These are phyloP conservation scores for Ammodytes dubius DNA, from an alignment of 2,113 vertebrate species.

Conservation along the genomic window DNA sequence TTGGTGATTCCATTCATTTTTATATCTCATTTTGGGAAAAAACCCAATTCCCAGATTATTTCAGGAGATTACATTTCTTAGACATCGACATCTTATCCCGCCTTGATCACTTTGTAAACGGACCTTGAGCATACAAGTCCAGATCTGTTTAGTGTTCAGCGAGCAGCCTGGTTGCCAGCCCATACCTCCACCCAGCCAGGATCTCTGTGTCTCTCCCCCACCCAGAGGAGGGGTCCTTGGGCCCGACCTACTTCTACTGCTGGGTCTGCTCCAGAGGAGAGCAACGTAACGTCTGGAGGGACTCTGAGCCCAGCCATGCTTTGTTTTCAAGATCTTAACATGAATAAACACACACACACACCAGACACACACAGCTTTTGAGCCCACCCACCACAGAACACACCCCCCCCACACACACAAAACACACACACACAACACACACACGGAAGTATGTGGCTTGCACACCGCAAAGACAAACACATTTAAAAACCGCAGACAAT, in stretches of 20 bases:
- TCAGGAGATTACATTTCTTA: conserved; percentile 20
- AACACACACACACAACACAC: background rate
- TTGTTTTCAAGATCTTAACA: conserved; percentile 70
- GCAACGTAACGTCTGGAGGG: conserved; percentile 82
- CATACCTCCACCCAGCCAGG: conserved; percentile 57
- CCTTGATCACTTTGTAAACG: conserved; percentile 39
- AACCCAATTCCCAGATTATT: background rate
- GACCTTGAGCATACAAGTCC: conserved; percentile 34
- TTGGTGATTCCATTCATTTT: too few relatives aligned
- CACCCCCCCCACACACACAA: background rate
- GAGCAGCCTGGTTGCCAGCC: conserved; percentile 52
- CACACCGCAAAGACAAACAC: conserved; percentile 6
- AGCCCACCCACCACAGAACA: background rate
- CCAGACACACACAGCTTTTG: background rate
- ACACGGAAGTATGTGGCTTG: background rate
- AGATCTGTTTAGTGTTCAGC: conserved; percentile 59
- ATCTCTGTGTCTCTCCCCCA: conserved; percentile 39
- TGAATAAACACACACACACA: conserved; percentile 36
- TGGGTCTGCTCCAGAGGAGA: conserved; percentile 70
- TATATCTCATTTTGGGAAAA: background rate
- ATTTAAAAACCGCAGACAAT: conserved; percentile 25
- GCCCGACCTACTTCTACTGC: conserved; percentile 76
- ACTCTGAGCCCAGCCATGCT: conserved; percentile 62
- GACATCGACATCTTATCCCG: conserved; percentile 30
- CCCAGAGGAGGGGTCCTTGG: conserved; percentile 58